phyloP scores from a whole-genome alignment of 2,797 vertebrate species.

The Smutsia gigantea region DNA sequence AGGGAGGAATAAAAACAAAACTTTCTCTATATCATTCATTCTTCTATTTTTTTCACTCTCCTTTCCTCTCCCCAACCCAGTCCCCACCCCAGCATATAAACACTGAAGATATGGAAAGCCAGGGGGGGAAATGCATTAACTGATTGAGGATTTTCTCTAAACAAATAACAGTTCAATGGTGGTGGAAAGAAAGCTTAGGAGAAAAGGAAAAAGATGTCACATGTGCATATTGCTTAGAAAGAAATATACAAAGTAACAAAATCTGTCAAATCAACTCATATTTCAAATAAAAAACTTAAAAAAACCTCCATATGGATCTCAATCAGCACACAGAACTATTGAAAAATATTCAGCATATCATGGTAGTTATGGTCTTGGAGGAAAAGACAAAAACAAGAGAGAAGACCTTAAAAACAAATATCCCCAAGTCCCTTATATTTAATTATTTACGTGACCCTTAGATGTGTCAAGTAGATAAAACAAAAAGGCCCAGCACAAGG shows the following conservation, averaged over 20 bases:
- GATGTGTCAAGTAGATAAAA: neutral
- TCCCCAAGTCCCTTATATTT: conserved; percentile 63
- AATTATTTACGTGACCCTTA: conserved; percentile 37
- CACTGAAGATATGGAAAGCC: conserved; percentile 21
- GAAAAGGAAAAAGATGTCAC: conserved; percentile 32
- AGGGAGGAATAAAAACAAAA: neutral
- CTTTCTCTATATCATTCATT: neutral
- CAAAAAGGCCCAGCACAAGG: conserved; percentile 20
- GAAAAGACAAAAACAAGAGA: neutral
- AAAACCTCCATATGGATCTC: conserved; percentile 15
- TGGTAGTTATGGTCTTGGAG: neutral
- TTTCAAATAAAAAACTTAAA: conserved; percentile 36
- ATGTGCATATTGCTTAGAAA: conserved; percentile 38
- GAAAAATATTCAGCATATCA: neutral
- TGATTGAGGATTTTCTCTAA: neutral
- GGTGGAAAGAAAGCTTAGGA: conserved; percentile 13
- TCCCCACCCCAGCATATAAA: neutral
- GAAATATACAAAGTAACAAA: conserved; percentile 49
- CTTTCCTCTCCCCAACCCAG: neutral
- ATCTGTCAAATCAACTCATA: conserved; percentile 48
- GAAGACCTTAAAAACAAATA: conserved; percentile 9
- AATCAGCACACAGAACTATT: neutral
- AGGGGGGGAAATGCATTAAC: neutral
- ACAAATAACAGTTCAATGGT: neutral
- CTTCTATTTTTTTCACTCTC: neutral